Percentiles rank a stretch among this genome's conserved stretches.
Evolutionary conservation across 2,113 vertebrate species (phyloP).

Genomic region (Arenaria interpres): DNA sequence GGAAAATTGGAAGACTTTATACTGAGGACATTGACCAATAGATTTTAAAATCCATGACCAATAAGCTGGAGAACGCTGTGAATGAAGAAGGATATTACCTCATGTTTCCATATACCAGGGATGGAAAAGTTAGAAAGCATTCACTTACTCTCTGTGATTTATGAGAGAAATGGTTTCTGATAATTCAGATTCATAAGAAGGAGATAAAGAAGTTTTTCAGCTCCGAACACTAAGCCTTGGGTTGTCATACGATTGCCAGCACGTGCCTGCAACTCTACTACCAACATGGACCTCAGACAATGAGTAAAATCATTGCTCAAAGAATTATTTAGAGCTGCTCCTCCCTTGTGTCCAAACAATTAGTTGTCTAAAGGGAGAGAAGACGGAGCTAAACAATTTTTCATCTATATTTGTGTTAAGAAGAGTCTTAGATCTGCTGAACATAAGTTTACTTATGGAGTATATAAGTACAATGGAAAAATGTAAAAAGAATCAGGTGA

Average conservation of each 20-base stretch:
- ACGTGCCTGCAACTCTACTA: background rate
- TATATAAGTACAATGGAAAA: background rate
- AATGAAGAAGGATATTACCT: background rate
- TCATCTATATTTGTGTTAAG: background rate
- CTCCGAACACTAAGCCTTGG: background rate
- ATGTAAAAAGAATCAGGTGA: background rate
- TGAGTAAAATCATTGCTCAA: background rate
- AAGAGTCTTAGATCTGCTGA: background rate
- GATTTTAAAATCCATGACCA: background rate
- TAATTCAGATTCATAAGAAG: background rate
- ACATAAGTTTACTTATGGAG: background rate
- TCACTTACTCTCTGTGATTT: background rate
- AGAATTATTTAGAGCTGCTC: background rate
- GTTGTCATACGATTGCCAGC: accelerated
- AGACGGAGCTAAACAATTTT: background rate
- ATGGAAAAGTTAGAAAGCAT: background rate
- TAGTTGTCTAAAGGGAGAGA: background rate
- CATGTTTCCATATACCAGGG: background rate
- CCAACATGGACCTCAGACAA: background rate
- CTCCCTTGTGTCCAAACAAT: background rate
- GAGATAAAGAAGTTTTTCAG: background rate
- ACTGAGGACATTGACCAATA: background rate
- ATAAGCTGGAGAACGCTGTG: background rate
- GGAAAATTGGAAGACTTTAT: background rate
- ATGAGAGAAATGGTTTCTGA: background rate